Conservation (phyloP, 2,888 invertebrate species). For the Patella caerulea region DNA sequence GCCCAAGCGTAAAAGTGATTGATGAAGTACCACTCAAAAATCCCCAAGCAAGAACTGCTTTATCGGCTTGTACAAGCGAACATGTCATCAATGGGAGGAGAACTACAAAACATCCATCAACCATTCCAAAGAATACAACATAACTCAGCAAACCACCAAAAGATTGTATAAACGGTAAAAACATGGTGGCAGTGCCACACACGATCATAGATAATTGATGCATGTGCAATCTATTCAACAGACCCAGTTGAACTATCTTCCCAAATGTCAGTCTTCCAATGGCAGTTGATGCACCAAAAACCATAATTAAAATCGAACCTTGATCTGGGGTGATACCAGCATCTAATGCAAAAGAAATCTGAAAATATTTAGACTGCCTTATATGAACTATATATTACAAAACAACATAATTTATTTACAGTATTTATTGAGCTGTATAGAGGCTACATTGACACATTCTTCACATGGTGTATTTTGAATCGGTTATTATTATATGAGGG, state of each 20-base stretch:
- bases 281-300: slow-evolving; percentile 56
- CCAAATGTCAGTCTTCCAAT: slow-evolving; percentile 58
- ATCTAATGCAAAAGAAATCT: slow-evolving; percentile 59
- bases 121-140: slow-evolving; percentile 46
- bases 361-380: neutral
- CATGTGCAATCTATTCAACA: slow-evolving; percentile 56
- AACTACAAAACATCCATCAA: slow-evolving; percentile 63
- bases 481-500: slow-evolving; percentile 25
- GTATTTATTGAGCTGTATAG: too few relatives aligned
- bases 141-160: slow-evolving; percentile 44
- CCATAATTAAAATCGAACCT: slow-evolving; percentile 55
- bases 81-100: slow-evolving; percentile 57
- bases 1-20: slow-evolving; percentile 60
- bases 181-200: slow-evolving; percentile 55
- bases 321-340: slow-evolving; percentile 48
- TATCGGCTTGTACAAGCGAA: slow-evolving; percentile 51
- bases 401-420: neutral
- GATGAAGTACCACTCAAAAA: slow-evolving; percentile 55
- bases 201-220: slow-evolving; percentile 62
- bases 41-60: slow-evolving; percentile 59
- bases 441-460: too few relatives aligned
- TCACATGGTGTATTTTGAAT: too few relatives aligned
- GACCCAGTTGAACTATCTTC: slow-evolving; percentile 50
- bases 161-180: slow-evolving; percentile 55
- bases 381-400: neutral